Conservation (phyloP, 2,797 vertebrate genomes). For the Danio albolineatus region DNA sequence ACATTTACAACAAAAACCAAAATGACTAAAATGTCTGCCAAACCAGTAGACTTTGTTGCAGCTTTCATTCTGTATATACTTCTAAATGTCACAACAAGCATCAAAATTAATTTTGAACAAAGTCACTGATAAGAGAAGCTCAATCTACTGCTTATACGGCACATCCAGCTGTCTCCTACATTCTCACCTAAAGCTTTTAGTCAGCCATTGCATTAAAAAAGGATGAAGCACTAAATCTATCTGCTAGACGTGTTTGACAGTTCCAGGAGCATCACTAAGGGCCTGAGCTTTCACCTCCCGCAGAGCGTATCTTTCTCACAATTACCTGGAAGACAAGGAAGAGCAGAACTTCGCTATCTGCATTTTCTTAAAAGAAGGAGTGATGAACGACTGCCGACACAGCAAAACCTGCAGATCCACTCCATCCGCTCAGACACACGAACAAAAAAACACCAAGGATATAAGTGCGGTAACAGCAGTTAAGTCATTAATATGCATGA, state of each 20-base stretch:
- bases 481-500: background rate
- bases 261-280: slow-evolving; percentile 13
- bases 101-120: background rate
- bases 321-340: slow-evolving; percentile 11
- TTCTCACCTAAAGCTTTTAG: slow-evolving; percentile 18
- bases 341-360: slow-evolving; percentile 3
- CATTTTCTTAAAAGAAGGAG: slow-evolving; percentile 13
- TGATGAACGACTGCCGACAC: background rate
- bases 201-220: slow-evolving; percentile 43
- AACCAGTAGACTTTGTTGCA: background rate
- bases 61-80: background rate
- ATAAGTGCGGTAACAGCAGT: background rate
- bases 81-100: background rate
- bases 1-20: background rate
- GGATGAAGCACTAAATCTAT: slow-evolving; percentile 43
- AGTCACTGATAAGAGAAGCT: background rate
- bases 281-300: slow-evolving; percentile 27
- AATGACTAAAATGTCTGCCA: background rate
- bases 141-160: background rate
- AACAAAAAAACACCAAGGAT: background rate
- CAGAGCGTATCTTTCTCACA: slow-evolving; percentile 11
- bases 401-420: slow-evolving; percentile 10
- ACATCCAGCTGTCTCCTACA: background rate
- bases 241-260: slow-evolving; percentile 28
- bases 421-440: background rate